A percentile compares a stretch with the other conserved stretches of the same genome.
Conservation (phyloP, 2,888 invertebrate species). For the Siphonodentalium dalli region DNA sequence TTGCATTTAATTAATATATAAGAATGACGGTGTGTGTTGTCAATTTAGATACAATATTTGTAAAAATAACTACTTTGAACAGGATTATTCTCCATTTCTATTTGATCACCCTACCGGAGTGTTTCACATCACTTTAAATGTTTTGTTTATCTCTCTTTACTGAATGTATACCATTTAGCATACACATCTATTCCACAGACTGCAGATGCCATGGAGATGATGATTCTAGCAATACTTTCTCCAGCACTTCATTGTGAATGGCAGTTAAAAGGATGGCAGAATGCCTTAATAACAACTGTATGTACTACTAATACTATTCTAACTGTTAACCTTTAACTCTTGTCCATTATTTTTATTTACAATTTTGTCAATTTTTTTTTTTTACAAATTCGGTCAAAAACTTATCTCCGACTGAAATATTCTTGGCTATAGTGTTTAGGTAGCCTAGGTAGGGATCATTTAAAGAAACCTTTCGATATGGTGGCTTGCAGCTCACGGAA, state of each 20-base stretch:
- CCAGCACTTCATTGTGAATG: slow-evolving; percentile 94
- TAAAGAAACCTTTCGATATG: too few relatives aligned
- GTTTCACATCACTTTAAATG: too few relatives aligned
- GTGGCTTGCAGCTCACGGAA: too few relatives aligned
- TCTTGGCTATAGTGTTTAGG: neutral
- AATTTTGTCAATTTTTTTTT: neutral
- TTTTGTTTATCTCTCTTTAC: too few relatives aligned
- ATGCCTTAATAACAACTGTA: slow-evolving; percentile 90
- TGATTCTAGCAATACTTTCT: slow-evolving; percentile 89
- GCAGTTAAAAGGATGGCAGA: slow-evolving; percentile 88
- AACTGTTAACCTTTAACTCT: neutral
- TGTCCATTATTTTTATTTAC: neutral
- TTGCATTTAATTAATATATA: too few relatives aligned
- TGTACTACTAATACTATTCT: slow-evolving; percentile 8
- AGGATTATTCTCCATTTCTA: too few relatives aligned
- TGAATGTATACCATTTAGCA: neutral
- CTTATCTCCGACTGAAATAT: neutral
- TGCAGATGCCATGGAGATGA: slow-evolving; percentile 99
- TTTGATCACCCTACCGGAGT: too few relatives aligned
- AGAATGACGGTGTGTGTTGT: too few relatives aligned
- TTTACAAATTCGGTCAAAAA: neutral
- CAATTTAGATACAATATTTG: too few relatives aligned
- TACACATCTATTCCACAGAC: slow-evolving; percentile 69
- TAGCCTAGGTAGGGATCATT: neutral
- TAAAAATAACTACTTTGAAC: too few relatives aligned